Conservation (phyloP, 1,140 invertebrate genomes). For the Leptonema lineaticorne region DNA sequence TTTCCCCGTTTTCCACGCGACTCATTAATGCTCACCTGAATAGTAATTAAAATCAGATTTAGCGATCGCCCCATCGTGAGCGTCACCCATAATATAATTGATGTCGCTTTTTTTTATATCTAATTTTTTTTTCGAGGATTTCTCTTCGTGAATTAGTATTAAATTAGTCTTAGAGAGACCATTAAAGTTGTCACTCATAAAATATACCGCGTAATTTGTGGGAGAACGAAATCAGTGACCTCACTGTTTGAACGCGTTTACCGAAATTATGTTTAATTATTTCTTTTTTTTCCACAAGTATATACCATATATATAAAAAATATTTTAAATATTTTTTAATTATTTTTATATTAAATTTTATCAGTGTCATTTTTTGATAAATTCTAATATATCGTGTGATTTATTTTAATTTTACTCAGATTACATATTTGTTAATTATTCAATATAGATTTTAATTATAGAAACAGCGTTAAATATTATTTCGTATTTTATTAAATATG, state of each 20-base stretch:
- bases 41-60: constrained; percentile 35
- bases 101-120: constrained; percentile 3
- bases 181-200: constrained; percentile 31
- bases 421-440: too few relatives aligned
- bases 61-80: constrained; percentile 27
- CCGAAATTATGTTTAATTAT: constrained; percentile 5
- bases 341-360: too few relatives aligned
- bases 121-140: constrained; percentile 11
- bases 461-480: too few relatives aligned
- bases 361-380: too few relatives aligned
- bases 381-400: too few relatives aligned
- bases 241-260: not conserved
- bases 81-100: constrained; percentile 5
- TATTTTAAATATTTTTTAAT: not conserved
- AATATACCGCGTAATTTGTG: constrained; percentile 22
- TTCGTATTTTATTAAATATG: too few relatives aligned
- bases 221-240: constrained; percentile 10
- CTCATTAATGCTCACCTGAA: not conserved
- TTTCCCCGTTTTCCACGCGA: not conserved
- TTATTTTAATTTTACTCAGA: too few relatives aligned
- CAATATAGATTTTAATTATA: too few relatives aligned
- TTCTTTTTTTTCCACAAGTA: too few relatives aligned
- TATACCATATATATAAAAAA: not conserved
- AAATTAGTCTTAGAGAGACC: constrained; percentile 28
- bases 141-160: constrained; percentile 28